phyloP scores from a whole-genome alignment of 2,113 vertebrate genomes.

The Symphodus melops region DNA sequence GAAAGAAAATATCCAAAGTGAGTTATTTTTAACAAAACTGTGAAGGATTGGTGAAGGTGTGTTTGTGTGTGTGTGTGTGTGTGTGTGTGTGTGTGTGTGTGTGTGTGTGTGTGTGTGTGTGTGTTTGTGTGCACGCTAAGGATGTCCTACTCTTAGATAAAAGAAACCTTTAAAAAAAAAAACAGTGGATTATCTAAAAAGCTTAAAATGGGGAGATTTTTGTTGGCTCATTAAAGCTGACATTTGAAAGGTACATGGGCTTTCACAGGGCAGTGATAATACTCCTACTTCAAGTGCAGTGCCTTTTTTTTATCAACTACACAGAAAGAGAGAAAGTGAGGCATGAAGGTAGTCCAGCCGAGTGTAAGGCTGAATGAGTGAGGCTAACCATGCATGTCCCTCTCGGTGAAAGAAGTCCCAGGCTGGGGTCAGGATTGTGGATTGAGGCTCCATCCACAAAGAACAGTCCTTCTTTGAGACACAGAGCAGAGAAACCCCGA shows the following conservation, averaged over 20 bases:
- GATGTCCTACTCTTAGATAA: no score
- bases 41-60: no score
- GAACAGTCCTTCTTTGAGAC: conserved; percentile 19
- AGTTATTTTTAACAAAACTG: background rate
- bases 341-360: conserved; percentile 25
- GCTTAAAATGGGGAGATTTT: background rate
- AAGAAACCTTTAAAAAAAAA: background rate
- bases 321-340: conserved; percentile 13
- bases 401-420: conserved; percentile 35
- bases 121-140: no score
- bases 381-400: conserved; percentile 52
- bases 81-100: no score
- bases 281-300: conserved; percentile 13
- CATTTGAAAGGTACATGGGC: background rate
- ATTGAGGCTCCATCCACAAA: conserved; percentile 38
- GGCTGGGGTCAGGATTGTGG: conserved; percentile 27
- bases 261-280: conserved; percentile 4
- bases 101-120: no score
- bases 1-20: no score
- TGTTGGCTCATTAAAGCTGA: background rate
- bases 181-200: background rate
- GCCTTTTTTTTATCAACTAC: conserved; percentile 2
- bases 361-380: conserved; percentile 33
- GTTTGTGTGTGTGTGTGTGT: no score
- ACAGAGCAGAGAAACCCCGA: conserved; percentile 24